phyloP scores from a whole-genome alignment of 2,113 vertebrate species.

The Oostethus manadensis region DNA sequence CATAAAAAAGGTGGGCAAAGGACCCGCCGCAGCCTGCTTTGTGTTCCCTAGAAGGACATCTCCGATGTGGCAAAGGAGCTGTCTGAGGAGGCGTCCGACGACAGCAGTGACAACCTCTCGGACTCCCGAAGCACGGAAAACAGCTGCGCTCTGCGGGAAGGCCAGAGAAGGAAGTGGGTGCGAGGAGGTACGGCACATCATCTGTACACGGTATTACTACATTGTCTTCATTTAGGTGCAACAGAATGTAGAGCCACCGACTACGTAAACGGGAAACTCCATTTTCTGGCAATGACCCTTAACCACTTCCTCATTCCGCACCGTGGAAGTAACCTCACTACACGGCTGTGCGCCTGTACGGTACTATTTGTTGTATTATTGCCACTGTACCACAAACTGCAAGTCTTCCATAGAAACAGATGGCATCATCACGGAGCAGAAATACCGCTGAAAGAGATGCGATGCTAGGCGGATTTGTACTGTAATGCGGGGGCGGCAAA shows the following conservation, averaged over 20 bases:
- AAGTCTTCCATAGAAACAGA: too few species aligned
- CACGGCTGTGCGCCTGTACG: too few species aligned
- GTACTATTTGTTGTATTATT: too few species aligned
- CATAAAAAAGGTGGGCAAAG: too few species aligned
- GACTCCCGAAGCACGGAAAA: conserved; percentile 79
- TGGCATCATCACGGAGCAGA: too few species aligned
- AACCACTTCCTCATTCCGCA: conserved; percentile 68
- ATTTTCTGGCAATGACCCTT: conserved; percentile 47
- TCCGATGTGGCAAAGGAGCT: conserved; percentile 83
- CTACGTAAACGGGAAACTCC: conserved; percentile 66
- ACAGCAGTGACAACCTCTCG: conserved; percentile 85
- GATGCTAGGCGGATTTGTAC: too few species aligned
- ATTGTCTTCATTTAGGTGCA: not conserved
- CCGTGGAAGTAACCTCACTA: conserved; percentile 15
- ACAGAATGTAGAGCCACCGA: conserved; percentile 17
- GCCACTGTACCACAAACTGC: too few species aligned
- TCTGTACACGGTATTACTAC: not conserved
- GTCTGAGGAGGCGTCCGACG: conserved; percentile 84
- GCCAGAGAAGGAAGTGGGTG: conserved; percentile 83
- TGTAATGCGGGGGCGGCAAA: too few species aligned
- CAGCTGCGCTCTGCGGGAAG: conserved; percentile 73
- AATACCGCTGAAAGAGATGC: too few species aligned
- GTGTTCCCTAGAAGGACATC: conserved; percentile 80
- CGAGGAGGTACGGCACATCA: conserved; percentile 78
- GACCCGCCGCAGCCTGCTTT: not conserved